Base-by-base conservation (phyloP, 2,888 invertebrate genomes). In the Pimpla rufipes region DNA sequence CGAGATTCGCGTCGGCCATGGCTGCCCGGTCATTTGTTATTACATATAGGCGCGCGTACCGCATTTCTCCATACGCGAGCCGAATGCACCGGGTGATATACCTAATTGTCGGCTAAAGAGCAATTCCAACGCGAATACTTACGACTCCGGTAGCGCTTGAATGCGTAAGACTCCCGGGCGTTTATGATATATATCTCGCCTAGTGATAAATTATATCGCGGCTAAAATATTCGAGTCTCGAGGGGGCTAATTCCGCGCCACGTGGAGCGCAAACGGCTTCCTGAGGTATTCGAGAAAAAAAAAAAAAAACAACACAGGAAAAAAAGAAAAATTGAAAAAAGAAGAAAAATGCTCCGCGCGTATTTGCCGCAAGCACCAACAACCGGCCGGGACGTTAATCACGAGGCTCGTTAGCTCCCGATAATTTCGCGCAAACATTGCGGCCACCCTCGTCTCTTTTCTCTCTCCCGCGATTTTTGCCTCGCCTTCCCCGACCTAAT, bases 351-450 rank as follows among this genome's bases (percentile, higher is more conserved):
- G n/a, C 4, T 57, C n/a, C n/a, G 42, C 16, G 18, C 18, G 37
- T 66, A 66, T 55, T 16, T 37, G 76, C 57, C 13, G 35, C 57
- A 55, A 77, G 77, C 45, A 68, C 62, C 21, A 18, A n/a, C 52
- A 64, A 52, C 67, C 42, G 71, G 40, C 10, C 85, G 86, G 88
- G 86, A 87, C 88, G 89, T 90, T 90, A 90, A 89, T 89, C 88
- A 89, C 86, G 81, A 67, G 75, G 87, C 89, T 90, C 88, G 88
- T 90, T 89, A 87, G 88, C 88, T 89, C 86, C 88, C 86, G 89
- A 89, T 89, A 85, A 87, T 87, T 89, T 85, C 80, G 85, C 87
- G 86, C 87, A 88, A 88, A 88, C 86, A 86, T 66, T 80, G 73
- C 66, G 23, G 42, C 59, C 66, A 59, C 59, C 70, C 66, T 73